Conservation (phyloP, 2,888 invertebrate species). For the Encarsia formosa region DNA sequence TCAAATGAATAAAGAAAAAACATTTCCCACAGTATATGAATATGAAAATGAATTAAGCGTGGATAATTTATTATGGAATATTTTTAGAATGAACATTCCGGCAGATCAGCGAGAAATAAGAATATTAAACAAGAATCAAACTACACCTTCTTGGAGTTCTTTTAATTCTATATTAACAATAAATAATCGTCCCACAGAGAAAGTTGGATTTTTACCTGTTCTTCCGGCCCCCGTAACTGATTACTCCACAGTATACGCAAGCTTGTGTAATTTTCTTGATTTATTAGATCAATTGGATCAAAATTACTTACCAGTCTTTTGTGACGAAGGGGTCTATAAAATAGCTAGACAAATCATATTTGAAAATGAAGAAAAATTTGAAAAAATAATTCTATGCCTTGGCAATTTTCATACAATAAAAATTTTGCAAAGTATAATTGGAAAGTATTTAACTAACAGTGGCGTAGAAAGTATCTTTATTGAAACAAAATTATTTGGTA, state of each 20-base stretch:
- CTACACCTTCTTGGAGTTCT: neutral
- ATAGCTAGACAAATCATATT: conserved; percentile 11
- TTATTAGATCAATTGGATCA: conserved; percentile 10
- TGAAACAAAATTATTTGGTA: conserved; percentile 6
- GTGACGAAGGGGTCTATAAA: conserved; percentile 20
- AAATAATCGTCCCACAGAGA: neutral
- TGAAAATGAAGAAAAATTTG: conserved; percentile 6
- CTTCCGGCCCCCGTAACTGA: conserved; percentile 12
- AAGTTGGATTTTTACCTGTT: conserved; percentile 8
- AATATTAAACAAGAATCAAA: neutral
- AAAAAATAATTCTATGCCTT: conserved; percentile 5
- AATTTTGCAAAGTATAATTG: conserved; percentile 3
- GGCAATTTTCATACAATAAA: conserved; percentile 17
- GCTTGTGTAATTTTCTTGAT: conserved; percentile 11
- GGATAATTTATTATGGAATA: too few species aligned
- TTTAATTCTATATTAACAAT: neutral
- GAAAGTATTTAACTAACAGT: conserved; percentile 18
- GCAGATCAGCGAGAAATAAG: neutral
- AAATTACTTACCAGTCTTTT: conserved; percentile 12
- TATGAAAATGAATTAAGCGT: too few species aligned
- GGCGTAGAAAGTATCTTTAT: conserved; percentile 15
- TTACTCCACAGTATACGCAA: conserved; percentile 15
- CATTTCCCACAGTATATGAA: too few species aligned
- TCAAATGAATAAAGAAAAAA: too few species aligned
- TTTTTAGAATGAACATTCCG: neutral